Evolutionary conservation across 2,888 invertebrate species (phyloP).

Genomic region (Ennomos fuscantarius): DNA sequence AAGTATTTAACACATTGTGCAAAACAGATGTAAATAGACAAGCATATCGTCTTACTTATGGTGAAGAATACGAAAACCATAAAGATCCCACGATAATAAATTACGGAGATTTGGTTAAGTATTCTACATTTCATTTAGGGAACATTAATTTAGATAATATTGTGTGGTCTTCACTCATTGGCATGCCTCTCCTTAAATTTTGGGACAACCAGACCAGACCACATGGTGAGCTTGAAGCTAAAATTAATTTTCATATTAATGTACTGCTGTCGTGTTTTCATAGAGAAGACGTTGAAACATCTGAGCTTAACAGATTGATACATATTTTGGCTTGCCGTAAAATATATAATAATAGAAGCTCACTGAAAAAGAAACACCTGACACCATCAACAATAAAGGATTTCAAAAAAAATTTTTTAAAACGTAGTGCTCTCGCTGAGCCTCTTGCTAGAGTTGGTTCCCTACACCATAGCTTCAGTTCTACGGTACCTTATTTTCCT

Average conservation of each 20-base stretch:
- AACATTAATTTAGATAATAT: conserved; percentile 69
- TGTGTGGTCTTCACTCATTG: conserved; percentile 57
- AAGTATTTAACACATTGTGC: conserved; percentile 64
- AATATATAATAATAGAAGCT: conserved; percentile 73
- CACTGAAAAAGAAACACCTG: conserved; percentile 61
- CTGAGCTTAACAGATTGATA: conserved; percentile 67
- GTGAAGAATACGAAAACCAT: conserved; percentile 68
- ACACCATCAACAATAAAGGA: conserved; percentile 57
- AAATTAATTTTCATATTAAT: conserved; percentile 73
- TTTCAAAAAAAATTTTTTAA: conserved; percentile 73
- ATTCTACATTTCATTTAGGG: conserved; percentile 68
- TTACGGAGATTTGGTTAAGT: conserved; percentile 68
- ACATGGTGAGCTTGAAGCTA: conserved; percentile 61
- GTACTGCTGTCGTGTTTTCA: conserved; percentile 72
- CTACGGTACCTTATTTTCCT: conserved; percentile 53
- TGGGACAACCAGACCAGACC: conserved; percentile 57
- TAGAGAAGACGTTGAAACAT: conserved; percentile 67
- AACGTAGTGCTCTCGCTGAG: conserved; percentile 70
- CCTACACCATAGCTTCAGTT: conserved; percentile 42
- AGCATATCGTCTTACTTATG: conserved; percentile 67
- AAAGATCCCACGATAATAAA: conserved; percentile 67
- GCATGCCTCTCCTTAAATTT: conserved; percentile 68
- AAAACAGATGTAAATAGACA: conserved; percentile 60
- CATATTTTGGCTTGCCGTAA: conserved; percentile 74
- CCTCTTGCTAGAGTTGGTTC: conserved; percentile 58